Evolutionary conservation across 2,113 vertebrate species (phyloP).

Genomic region (Chloropsis hardwickii): DNA sequence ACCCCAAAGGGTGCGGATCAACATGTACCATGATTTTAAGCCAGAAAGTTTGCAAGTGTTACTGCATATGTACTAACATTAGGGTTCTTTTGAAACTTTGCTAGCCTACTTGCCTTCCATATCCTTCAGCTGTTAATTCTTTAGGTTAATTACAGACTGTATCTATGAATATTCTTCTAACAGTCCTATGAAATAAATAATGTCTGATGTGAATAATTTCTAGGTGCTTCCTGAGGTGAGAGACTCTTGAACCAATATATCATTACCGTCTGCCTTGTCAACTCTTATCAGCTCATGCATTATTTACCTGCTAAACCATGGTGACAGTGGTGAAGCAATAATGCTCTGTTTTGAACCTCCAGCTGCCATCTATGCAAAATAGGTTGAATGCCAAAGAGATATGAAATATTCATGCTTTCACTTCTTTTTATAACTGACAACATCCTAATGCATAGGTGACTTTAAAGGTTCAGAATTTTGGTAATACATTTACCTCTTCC

Average conservation of each 20-base stretch:
- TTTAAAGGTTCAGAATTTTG: neutral
- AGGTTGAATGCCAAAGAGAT: conserved; percentile 19
- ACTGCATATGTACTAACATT: too few relatives aligned
- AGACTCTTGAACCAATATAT: conserved; percentile 27
- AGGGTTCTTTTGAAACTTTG: neutral
- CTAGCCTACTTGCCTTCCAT: neutral
- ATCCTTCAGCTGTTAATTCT: neutral
- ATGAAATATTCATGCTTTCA: conserved; percentile 56
- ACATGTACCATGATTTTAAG: neutral
- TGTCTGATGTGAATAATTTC: neutral
- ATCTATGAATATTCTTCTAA: neutral
- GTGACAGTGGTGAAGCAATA: conserved; percentile 10
- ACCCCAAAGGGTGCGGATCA: neutral
- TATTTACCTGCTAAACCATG: conserved; percentile 50
- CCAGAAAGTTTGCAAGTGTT: neutral
- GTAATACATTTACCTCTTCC: neutral
- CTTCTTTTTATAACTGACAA: conserved; percentile 4
- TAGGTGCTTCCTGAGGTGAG: neutral
- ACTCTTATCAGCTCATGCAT: conserved; percentile 41
- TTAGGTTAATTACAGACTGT: neutral
- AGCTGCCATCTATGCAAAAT: conserved; percentile 46
- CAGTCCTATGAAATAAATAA: neutral
- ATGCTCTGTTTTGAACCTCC: conserved; percentile 11
- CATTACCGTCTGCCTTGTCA: conserved; percentile 31
- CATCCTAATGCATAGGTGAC: neutral